Percentiles rank a stretch among this genome's conserved stretches.
Conservation (phyloP, 2,797 vertebrate species). For the Rhinogobio ventralis region DNA sequence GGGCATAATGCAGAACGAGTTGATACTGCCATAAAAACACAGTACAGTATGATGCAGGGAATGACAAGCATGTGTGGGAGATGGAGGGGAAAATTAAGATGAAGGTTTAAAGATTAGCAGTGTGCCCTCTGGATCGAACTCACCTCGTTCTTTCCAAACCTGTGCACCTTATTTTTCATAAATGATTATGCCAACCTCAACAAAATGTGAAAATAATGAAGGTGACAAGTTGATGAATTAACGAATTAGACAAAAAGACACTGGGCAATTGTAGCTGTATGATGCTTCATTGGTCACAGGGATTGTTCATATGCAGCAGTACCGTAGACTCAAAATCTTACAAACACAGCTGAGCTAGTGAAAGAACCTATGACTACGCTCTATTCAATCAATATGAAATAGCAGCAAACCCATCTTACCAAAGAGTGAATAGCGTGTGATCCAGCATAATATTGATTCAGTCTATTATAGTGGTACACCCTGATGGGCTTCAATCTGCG, state of each 20-base stretch:
- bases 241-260: constrained; percentile 53
- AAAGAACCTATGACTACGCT: constrained; percentile 30
- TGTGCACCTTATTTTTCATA: constrained; percentile 43
- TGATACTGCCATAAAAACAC: background rate
- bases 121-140: constrained; percentile 39
- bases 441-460: constrained; percentile 58
- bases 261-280: constrained; percentile 45
- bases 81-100: constrained; percentile 41
- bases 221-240: constrained; percentile 60
- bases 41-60: background rate
- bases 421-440: constrained; percentile 52
- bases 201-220: constrained; percentile 54
- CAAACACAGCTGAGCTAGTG: constrained; percentile 30
- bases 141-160: constrained; percentile 27
- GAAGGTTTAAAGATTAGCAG: constrained; percentile 27
- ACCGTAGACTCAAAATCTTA: constrained; percentile 3
- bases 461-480: constrained; percentile 50
- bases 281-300: constrained; percentile 47
- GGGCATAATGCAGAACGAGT: background rate
- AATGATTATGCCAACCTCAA: constrained; percentile 44
- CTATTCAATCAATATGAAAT: constrained; percentile 56
- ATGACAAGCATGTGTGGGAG: constrained; percentile 1
- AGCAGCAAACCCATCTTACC: constrained; percentile 51
- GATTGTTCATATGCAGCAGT: constrained; percentile 37
- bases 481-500: constrained; percentile 44